These are phyloP conservation scores for Asteroscopus sphinx DNA, from an alignment of 2,888 invertebrate species.

Conservation along the genomic window DNA sequence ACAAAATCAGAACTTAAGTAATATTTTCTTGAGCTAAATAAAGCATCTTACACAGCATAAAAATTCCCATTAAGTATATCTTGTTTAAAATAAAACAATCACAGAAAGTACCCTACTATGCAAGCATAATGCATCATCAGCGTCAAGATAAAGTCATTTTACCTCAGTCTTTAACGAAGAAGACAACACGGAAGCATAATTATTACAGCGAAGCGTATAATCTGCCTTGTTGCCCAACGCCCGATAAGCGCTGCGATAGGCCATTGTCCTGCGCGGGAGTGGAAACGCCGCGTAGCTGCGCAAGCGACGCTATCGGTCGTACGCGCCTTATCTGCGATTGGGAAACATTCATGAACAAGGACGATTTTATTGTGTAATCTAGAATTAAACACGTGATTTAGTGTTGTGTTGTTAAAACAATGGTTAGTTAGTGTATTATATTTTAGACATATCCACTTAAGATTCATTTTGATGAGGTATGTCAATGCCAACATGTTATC, in stretches of 20 bases:
- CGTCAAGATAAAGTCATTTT: conserved; percentile 6
- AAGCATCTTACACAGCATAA: no score
- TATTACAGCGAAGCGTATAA: conserved; percentile 26
- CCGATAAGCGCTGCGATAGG: conserved; percentile 56
- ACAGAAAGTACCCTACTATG: no score
- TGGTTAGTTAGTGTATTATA: conserved; percentile 20
- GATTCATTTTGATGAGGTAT: no score
- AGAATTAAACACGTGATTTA: conserved; percentile 39
- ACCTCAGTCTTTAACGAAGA: conserved; percentile 14
- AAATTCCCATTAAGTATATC: no score
- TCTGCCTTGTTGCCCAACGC: conserved; percentile 43
- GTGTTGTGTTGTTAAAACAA: conserved; percentile 28
- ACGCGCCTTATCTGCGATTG: conserved; percentile 60
- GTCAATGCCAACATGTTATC: no score
- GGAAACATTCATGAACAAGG: conserved; percentile 58
- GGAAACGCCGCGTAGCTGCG: conserved; percentile 46
- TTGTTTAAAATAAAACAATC: no score
- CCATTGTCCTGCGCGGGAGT: conserved; percentile 54
- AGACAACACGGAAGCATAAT: conserved; percentile 32
- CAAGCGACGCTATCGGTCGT: conserved; percentile 51
- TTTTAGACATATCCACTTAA: not conserved
- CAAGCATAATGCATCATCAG: conserved; percentile 8
- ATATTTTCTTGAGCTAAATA: no score
- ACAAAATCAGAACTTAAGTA: no score
- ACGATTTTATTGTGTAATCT: conserved; percentile 48